phyloP scores from a whole-genome alignment of 2,113 vertebrate genomes.

The Boleophthalmus pectinirostris region DNA sequence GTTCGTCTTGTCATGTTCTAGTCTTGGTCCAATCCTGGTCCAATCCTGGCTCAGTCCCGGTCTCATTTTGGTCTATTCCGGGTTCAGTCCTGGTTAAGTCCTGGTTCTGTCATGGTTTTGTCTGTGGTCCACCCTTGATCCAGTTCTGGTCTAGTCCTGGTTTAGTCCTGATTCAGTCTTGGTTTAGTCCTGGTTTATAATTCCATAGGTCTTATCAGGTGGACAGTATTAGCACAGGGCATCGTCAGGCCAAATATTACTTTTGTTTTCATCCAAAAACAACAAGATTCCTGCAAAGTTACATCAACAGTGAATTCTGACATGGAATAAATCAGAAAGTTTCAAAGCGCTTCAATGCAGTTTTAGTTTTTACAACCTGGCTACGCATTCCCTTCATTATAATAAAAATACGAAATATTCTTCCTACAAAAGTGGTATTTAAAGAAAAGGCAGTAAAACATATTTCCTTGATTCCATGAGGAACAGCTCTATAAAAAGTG shows the following conservation, averaged over 20 bases:
- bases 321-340: background rate
- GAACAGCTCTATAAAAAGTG: constrained; percentile 17
- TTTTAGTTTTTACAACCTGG: constrained; percentile 54
- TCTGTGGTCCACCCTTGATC: no score
- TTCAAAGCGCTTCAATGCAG: constrained; percentile 23
- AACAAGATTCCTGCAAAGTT: constrained; percentile 37
- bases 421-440: constrained; percentile 19
- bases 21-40: no score
- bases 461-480: constrained; percentile 34
- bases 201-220: no score
- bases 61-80: no score
- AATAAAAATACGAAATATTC: constrained; percentile 8
- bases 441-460: constrained; percentile 41
- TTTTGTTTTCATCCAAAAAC: constrained; percentile 34
- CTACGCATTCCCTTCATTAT: background rate
- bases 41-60: no score
- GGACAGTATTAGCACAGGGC: background rate
- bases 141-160: no score
- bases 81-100: no score
- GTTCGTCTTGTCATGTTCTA: no score
- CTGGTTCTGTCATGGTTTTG: no score
- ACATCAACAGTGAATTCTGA: constrained; percentile 35
- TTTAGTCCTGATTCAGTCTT: no score
- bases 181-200: no score
- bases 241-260: constrained; percentile 2